Conservation (phyloP, 1,140 invertebrate species). For the Drosophila busckii region DNA sequence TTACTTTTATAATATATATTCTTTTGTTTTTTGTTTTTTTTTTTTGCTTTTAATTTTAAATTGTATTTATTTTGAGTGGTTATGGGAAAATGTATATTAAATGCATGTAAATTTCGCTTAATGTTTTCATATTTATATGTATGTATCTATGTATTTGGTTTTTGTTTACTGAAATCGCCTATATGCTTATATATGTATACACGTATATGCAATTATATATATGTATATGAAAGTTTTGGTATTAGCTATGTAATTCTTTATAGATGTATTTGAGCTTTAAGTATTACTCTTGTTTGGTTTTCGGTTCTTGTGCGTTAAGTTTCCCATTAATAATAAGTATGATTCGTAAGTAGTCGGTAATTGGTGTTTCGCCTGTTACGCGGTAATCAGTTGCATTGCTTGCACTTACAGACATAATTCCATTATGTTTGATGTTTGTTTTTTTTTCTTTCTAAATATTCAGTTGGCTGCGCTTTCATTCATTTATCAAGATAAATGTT, state of each 20-base stretch:
- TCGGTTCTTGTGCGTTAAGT: slow-evolving; percentile 32
- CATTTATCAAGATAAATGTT: too few species aligned
- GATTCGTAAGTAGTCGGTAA: slow-evolving; percentile 6
- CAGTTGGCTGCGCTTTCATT: too few species aligned
- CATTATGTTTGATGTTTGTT: slow-evolving; percentile 49
- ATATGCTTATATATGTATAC: slow-evolving; percentile 43
- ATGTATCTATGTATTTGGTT: slow-evolving; percentile 32
- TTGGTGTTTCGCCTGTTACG: slow-evolving; percentile 1
- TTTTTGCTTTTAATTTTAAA: too few species aligned
- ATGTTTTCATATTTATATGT: slow-evolving; percentile 33
- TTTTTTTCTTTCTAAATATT: slow-evolving; percentile 33
- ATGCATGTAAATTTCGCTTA: slow-evolving; percentile 60
- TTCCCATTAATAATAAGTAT: slow-evolving; percentile 8
- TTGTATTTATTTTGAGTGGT: slow-evolving; percentile 41
- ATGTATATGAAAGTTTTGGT: slow-evolving; percentile 10
- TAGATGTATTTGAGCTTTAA: slow-evolving; percentile 1
- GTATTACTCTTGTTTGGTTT: slow-evolving; percentile 3
- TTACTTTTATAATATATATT: slow-evolving; percentile 43
- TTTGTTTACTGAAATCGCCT: slow-evolving; percentile 52
- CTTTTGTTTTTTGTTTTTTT: slow-evolving; percentile 33
- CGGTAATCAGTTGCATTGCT: slow-evolving; percentile 9
- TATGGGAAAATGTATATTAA: slow-evolving; percentile 71
- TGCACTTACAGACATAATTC: slow-evolving; percentile 60
- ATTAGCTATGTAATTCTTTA: slow-evolving; percentile 5
- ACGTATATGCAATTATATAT: slow-evolving; percentile 30